Evolutionary conservation across 2,888 invertebrate genomes (phyloP).

Genomic region (Ophonus ardosiacus): DNA sequence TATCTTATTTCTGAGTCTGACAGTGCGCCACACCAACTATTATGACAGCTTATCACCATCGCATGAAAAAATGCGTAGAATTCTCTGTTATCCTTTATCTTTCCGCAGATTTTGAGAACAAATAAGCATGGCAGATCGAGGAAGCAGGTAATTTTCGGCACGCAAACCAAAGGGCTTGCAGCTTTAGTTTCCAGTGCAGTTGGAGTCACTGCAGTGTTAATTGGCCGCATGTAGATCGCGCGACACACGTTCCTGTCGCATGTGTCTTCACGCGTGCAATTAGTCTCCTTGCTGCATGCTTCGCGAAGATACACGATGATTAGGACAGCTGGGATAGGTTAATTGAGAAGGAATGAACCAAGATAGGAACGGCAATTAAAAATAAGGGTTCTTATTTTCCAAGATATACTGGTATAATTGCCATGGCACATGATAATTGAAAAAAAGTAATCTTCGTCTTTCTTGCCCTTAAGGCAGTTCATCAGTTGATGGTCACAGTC

Average conservation of each 20-base stretch:
- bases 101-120: conserved; percentile 6
- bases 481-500: too few species aligned
- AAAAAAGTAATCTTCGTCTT: too few species aligned
- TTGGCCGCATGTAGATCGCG: not conserved
- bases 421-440: too few species aligned
- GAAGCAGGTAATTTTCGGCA: conserved; percentile 29
- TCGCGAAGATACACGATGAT: not conserved
- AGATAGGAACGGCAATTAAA: not conserved
- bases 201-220: conserved; percentile 4
- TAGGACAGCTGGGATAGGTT: not conserved
- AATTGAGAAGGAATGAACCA: not conserved
- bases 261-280: conserved; percentile 44
- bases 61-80: conserved; percentile 22
- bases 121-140: not conserved
- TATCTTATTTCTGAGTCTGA: too few species aligned
- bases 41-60: not conserved
- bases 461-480: too few species aligned
- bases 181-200: not conserved
- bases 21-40: not conserved
- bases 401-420: too few species aligned
- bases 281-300: conserved; percentile 12
- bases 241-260: conserved; percentile 19
- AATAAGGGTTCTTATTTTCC: not conserved
- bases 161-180: not conserved
- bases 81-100: conserved; percentile 1